A percentile compares a stretch with the other conserved stretches of the same genome.
phyloP scores from a whole-genome alignment of 2,888 invertebrate species.

The Troilus luridus region DNA sequence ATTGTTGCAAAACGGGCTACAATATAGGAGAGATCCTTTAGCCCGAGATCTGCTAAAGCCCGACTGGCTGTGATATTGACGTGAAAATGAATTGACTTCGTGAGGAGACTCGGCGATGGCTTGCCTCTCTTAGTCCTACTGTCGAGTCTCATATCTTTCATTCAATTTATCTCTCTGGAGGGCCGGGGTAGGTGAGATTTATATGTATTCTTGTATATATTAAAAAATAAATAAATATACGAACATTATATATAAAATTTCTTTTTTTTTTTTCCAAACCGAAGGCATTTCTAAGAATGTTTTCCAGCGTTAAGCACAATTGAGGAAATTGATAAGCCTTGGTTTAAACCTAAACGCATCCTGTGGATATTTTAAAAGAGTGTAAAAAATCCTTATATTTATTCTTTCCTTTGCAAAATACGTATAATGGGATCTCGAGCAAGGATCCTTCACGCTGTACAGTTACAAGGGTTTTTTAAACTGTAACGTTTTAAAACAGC shows the following conservation, averaged over 20 bases:
- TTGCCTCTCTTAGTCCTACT: not conserved
- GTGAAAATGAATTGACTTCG: conserved; percentile 50
- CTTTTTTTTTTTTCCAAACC: not conserved
- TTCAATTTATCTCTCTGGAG: not conserved
- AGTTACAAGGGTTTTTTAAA: too few relatives aligned
- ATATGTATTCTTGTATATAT: not conserved
- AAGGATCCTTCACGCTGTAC: too few relatives aligned
- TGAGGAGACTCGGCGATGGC: not conserved
- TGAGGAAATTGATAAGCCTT: too few relatives aligned
- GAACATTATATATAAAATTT: not conserved
- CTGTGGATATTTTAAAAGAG: too few relatives aligned
- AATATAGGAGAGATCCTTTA: conserved; percentile 5
- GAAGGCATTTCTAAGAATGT: not conserved
- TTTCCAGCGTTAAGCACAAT: not conserved
- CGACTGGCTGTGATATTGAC: conserved; percentile 35
- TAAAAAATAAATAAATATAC: not conserved
- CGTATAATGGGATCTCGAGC: too few relatives aligned
- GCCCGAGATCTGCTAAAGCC: conserved; percentile 23
- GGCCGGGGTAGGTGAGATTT: not conserved
- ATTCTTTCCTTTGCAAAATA: too few relatives aligned
- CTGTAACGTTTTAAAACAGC: too few relatives aligned
- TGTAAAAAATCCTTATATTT: too few relatives aligned
- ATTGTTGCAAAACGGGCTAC: conserved; percentile 33
- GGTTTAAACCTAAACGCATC: too few relatives aligned
- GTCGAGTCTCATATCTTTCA: not conserved